Conservation (phyloP, 2,888 invertebrate species). For the Leptura quadrifasciata region DNA sequence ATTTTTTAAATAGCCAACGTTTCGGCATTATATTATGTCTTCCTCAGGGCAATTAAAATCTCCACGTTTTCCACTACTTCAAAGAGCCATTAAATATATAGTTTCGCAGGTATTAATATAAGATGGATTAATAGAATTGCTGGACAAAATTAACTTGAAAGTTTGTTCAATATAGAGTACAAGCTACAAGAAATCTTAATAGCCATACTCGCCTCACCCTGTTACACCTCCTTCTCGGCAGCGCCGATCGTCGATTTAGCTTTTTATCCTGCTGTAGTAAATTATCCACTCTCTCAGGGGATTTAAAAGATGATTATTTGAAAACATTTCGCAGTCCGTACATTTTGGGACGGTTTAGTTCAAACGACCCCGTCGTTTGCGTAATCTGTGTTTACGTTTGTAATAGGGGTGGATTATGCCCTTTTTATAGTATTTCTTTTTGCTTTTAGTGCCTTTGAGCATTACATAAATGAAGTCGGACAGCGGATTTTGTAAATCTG, state of each 20-base stretch:
- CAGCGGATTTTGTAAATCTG: slow-evolving; percentile 8
- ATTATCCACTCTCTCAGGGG: slow-evolving; percentile 10
- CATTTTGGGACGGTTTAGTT: slow-evolving; percentile 13
- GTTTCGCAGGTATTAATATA: no score
- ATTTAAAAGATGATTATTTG: slow-evolving; percentile 33
- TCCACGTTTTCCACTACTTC: no score
- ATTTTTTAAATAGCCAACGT: no score
- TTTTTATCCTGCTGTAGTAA: not conserved
- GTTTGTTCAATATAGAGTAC: no score
- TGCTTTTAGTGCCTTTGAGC: not conserved
- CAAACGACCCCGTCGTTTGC: slow-evolving; percentile 14
- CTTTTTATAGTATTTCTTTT: slow-evolving; percentile 26
- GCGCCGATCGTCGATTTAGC: not conserved
- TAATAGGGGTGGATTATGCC: slow-evolving; percentile 13
- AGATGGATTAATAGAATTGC: no score
- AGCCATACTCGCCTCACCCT: not conserved
- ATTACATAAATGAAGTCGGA: slow-evolving; percentile 10
- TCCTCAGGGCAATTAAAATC: no score
- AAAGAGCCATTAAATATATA: no score
- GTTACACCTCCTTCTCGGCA: not conserved
- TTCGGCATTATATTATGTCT: no score
- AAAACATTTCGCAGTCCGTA: slow-evolving; percentile 30
- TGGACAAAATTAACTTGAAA: no score
- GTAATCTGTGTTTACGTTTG: slow-evolving; percentile 30
- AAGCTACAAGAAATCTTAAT: not conserved